phyloP scores from a whole-genome alignment of 2,113 vertebrate genomes.

The Phylloscopus whistleri region DNA sequence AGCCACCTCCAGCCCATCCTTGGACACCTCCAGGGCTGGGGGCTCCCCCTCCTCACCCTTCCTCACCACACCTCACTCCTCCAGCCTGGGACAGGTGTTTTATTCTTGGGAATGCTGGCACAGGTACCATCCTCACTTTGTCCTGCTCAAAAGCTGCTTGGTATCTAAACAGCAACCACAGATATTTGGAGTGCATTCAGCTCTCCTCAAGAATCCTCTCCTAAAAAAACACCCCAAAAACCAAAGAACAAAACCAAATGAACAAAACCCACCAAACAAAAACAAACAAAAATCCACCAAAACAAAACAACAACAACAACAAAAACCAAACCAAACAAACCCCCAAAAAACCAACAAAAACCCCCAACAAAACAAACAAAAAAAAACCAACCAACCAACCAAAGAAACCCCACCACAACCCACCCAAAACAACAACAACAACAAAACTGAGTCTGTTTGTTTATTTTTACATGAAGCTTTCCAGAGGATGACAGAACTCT shows the following conservation, averaged over 20 bases:
- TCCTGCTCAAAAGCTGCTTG: neutral
- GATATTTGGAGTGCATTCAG: neutral
- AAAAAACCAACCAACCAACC: no score
- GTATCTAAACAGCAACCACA: neutral
- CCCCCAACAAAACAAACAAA: no score
- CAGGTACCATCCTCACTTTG: neutral
- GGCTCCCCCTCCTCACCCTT: neutral
- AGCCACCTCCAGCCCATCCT: neutral
- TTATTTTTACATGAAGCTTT: neutral
- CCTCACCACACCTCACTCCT: neutral
- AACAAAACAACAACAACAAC: no score
- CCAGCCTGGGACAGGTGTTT: neutral
- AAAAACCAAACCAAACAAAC: no score
- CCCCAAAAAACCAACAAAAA: no score
- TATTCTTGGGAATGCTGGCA: no score
- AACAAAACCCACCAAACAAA: no score
- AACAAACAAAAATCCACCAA: no score
- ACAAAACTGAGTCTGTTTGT: no score
- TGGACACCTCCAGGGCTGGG: neutral
- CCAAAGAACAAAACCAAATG: no score
- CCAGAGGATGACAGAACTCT: rapidly evolving
- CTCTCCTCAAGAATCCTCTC: neutral
- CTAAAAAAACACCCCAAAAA: neutral
- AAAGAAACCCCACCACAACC: no score
- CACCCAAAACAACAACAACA: no score